Conservation (phyloP, 1,140 invertebrate genomes). For the Riptortus pedestris region DNA sequence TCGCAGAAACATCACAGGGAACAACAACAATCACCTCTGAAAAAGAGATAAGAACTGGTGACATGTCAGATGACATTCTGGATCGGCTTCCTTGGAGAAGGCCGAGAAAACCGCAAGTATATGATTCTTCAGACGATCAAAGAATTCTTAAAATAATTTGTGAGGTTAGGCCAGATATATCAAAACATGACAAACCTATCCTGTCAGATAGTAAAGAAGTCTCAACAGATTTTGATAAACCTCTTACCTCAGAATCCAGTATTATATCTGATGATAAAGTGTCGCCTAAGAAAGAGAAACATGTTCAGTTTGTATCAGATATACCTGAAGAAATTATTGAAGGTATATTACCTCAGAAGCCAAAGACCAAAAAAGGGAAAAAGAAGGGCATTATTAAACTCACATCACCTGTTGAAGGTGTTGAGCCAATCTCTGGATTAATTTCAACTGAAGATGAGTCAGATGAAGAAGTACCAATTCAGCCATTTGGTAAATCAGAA, state of each 20-base stretch:
- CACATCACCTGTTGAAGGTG: constrained; percentile 20
- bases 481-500: constrained; percentile 20
- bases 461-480: constrained; percentile 27
- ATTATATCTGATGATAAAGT: not conserved
- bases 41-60: too few relatives aligned
- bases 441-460: constrained; percentile 22
- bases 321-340: constrained; percentile 22
- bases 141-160: constrained; percentile 21
- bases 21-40: too few relatives aligned
- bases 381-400: constrained; percentile 27
- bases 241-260: too few relatives aligned
- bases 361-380: constrained; percentile 14
- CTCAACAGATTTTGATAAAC: not conserved
- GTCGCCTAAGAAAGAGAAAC: constrained; percentile 22
- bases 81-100: not conserved
- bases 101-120: not conserved
- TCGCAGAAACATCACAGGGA: too few relatives aligned
- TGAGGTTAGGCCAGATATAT: constrained; percentile 17
- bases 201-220: constrained; percentile 30
- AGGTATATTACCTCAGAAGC: constrained; percentile 8
- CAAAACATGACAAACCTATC: constrained; percentile 3
- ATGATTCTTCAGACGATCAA: constrained; percentile 10
- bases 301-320: constrained; percentile 23
- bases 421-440: constrained; percentile 18
- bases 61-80: too few relatives aligned